phyloP scores from a whole-genome alignment of 1,140 invertebrate genomes.

The Octopus sinensis region DNA sequence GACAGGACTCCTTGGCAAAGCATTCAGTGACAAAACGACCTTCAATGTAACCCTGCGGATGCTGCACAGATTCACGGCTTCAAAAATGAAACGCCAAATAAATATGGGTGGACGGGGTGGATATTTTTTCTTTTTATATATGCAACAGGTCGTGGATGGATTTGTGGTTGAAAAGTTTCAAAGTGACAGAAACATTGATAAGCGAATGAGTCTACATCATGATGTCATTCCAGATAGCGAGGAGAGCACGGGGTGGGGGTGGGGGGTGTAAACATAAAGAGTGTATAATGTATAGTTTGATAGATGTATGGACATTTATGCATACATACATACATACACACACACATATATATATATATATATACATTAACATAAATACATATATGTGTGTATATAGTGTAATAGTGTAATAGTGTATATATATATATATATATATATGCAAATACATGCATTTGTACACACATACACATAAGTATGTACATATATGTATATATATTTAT shows the following conservation, averaged over 20 bases:
- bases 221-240: not conserved
- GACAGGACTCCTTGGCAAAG: too few relatives aligned
- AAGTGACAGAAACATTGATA: not conserved
- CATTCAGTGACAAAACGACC: too few relatives aligned
- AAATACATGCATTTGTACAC: slow-evolving; percentile 16
- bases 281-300: slow-evolving; percentile 1
- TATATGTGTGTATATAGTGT: slow-evolving; percentile 9
- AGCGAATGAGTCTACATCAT: not conserved
- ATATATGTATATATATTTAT: not conserved
- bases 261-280: too few relatives aligned
- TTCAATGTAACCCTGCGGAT: too few relatives aligned
- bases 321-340: slow-evolving; percentile 12
- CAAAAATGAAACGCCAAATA: slow-evolving; percentile 12
- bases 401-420: slow-evolving; percentile 12
- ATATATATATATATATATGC: slow-evolving; percentile 12
- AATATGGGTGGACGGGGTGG: too few relatives aligned
- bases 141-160: slow-evolving; percentile 16
- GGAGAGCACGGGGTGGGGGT: too few relatives aligned
- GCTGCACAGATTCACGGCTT: not conserved
- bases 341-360: slow-evolving; percentile 16
- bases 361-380: too few relatives aligned
- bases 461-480: slow-evolving; percentile 17
- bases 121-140: too few relatives aligned
- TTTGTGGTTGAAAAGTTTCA: not conserved
- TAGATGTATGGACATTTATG: slow-evolving; percentile 21